Base-by-base conservation (phyloP, 2,113 vertebrate species). In the Triplophysa rosa region DNA sequence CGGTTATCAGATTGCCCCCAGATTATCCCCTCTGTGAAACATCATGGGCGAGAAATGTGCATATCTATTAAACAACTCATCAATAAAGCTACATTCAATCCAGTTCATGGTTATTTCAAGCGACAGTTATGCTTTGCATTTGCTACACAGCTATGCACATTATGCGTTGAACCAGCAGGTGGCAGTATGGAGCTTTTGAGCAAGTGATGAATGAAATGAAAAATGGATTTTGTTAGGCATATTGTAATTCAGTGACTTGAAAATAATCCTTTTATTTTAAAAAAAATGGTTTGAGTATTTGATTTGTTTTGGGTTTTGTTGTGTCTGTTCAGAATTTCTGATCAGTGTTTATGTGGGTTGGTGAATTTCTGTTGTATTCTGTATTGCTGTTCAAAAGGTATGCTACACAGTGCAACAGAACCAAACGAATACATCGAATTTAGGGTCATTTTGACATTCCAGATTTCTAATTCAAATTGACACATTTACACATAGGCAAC, bases 111-210 rank as follows among this genome's bases (percentile, higher is more conserved):
- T 14, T 9, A 56, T 11, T 3, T 26, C 23, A 49, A 13, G 23
- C 21, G 45, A 10, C 45, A 21, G 6, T 23, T 19, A 52, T 1
- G 2, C 37, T 29, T 64, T 64, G 16, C 21, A 49, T 29, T 40
- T 63, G 24, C 21, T 14, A 14, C 29, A 19, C 17, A n/a, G 23
- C 33, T n/a, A 16, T 33, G 47, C 8, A 1, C 3, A 52, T 19
- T 21, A 65, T 16, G n/a, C 1, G 17, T 64, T 19, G 17, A 8
- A 68, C 37, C 84, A 78, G 78, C 54, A 85, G 84, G 73, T 79
- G 84, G 73, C 73, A 85, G 80, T 49, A 77, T 26, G 78, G 63
- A 82, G 80, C 80, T 84, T 54, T 37, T 77, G 2, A 49, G 7
- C 2, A n/a, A 21, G 23, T 29, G 11, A 26, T 42, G 19, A 75